Evolutionary conservation across 2,888 invertebrate species (phyloP), one percentile per base, ranked within the genome.

Genomic region (Mystacides longicornis): DNA sequence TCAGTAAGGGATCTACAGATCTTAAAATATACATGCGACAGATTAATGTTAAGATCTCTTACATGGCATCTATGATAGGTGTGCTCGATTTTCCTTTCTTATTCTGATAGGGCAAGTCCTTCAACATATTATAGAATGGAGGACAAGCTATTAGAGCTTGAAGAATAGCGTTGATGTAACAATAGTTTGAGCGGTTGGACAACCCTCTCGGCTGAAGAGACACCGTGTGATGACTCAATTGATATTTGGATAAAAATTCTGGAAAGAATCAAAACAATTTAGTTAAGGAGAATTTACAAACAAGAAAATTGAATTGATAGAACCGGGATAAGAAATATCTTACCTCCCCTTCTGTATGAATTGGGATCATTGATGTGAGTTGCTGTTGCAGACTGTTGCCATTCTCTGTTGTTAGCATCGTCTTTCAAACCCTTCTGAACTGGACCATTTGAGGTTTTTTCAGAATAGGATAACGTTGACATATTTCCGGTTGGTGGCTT

Each of bases 101-200:
- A 11, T 83, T 80, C 65, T 82, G 82, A 62, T 82, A 79, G 0
- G 90, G 86, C 65, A 95, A 74, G 33, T 87, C 83, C 64, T 84
- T 85, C 64, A 96, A 77, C 67, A 97, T 79, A 74, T 96, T 94
- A 71, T 93, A 95, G 73, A 97, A 90, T 0, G 96, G 95, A 18
- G 96, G 93, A 68, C 97, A 97, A 14, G 93, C 94, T 23, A 96
- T 79, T 63, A 97, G 73, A 0, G 96, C 95, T 73, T 97, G 95
- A 33, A 97, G 75, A 61, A 93, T 94, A 19, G 96, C 90, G 73
- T 97, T 97, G 60, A 96, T 92, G 68, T 96, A 97, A 75, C 97
- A 97, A 73, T 93, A 96, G 74, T 96, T 97, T 61, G 92, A 92
- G 62, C 89, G 86, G 72, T 97, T 97, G 52, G 89, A 89, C 49